A percentile compares a stretch with the other conserved stretches of the same genome.
Evolutionary conservation across 2,113 vertebrate species (phyloP).

Genomic region (Ptilorrhoa leucosticta): DNA sequence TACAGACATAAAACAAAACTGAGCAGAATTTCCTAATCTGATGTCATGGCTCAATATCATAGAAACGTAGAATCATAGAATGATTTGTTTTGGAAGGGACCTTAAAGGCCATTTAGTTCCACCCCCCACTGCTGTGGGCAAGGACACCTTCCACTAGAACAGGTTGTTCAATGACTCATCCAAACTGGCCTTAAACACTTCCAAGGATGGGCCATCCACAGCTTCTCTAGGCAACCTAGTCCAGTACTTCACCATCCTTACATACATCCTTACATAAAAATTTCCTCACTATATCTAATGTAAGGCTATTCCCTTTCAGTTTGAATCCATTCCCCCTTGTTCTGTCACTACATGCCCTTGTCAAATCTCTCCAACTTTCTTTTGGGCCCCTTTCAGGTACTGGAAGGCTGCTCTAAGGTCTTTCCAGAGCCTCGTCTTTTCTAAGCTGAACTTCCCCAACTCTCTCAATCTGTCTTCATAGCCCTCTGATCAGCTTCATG

Average conservation of each 20-base stretch:
- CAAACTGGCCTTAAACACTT: not conserved
- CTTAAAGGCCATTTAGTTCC: not conserved
- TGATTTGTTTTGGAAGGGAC: accelerated
- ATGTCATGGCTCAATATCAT: not conserved
- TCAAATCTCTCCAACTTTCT: not conserved
- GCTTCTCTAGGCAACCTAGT: not conserved
- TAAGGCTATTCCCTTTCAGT: not conserved
- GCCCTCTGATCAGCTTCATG: not conserved
- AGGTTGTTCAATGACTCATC: not conserved
- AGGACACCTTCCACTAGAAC: not conserved
- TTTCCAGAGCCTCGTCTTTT: not conserved
- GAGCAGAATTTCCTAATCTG: not conserved
- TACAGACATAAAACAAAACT: not conserved
- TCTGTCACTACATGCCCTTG: not conserved
- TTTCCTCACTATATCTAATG: not conserved
- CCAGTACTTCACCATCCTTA: not conserved
- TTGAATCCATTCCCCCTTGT: not conserved
- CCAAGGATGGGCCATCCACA: not conserved
- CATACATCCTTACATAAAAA: not conserved
- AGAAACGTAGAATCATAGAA: not conserved
- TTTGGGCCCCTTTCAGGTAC: not conserved
- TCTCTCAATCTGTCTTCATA: not conserved
- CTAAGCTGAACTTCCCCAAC: not conserved
- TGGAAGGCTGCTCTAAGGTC: not conserved
- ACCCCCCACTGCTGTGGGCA: not conserved